Base-by-base conservation (phyloP, 2,797 vertebrate species). In the Amblyopsis hoosieri region DNA sequence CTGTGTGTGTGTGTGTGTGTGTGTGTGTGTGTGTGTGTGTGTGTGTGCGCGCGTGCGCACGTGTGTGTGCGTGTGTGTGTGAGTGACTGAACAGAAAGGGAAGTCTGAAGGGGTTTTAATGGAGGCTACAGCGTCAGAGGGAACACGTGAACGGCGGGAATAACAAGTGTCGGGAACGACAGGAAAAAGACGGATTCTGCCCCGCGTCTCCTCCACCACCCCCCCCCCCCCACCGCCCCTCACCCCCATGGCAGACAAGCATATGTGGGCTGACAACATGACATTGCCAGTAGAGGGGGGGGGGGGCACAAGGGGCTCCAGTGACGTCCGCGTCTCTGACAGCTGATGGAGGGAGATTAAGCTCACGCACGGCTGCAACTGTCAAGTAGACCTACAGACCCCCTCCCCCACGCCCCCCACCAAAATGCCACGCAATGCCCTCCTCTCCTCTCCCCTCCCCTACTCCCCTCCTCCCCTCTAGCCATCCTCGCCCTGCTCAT, bases 181-280 rank as follows among this genome's bases (percentile, higher is more conserved):
- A 87, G 88, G 81, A 90, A 91, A 92, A 93, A 92, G 89, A 90
- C 85, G 69, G 88, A 87, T 85, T 82, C 89, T 90, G 88, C 84
- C 88, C 14, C 51, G 50, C 66, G 23, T 23, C 70, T 75, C 37
- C 46, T 60, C 23, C 23, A 23, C 23, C 23, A 62, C 78, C 76
- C 64, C 75, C 67, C 56, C 68, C 65, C 60, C 60, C 63, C 78
- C 76, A 62, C 75, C 67, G 56, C 59, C 72, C 76, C 65, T 57
- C 60, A 62, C 78, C 76, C 64, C 75, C 67, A 13, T 71, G 69
- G 62, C 85, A 89, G 84, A 90, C 88, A 60, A 92, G 86, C 92
- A 93, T 93, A 93, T 93, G 92, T 90, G 90, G 83, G 80, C 90
- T 93, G 91, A 93, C 92, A 93, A 92, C 85, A 91, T 92, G 89